Conservation (phyloP, 2,113 vertebrate species). For the Bufo gargarizans region DNA sequence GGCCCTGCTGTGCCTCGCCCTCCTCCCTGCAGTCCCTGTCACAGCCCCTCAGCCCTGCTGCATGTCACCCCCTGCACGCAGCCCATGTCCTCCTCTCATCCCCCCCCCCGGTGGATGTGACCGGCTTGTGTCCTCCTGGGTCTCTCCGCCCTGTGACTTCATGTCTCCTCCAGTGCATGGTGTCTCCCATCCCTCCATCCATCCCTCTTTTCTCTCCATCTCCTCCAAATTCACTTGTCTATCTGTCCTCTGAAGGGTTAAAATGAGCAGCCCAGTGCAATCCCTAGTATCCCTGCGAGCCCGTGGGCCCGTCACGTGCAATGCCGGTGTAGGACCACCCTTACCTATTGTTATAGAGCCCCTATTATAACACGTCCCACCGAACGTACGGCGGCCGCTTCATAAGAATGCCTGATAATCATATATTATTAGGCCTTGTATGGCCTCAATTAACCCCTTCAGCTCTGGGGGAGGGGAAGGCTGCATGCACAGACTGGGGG, state of each 20-base stretch:
- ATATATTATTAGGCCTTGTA: not conserved
- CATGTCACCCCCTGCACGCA: no score
- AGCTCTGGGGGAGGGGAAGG: not conserved
- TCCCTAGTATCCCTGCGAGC: not conserved
- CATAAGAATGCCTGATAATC: not conserved
- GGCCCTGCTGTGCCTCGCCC: not conserved
- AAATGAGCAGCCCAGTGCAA: not conserved
- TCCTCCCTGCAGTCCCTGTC: constrained; percentile 53
- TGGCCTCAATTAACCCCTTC: not conserved
- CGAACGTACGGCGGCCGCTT: not conserved
- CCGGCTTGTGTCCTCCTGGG: not conserved
- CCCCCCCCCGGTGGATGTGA: not conserved
- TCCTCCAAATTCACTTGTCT: not conserved
- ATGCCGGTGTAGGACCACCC: not conserved
- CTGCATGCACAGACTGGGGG: not conserved
- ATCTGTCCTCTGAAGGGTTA: not conserved
- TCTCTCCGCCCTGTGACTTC: constrained; percentile 19
- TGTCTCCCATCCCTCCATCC: not conserved
- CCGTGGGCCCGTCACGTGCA: not conserved
- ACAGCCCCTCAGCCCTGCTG: not conserved
- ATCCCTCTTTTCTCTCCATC: not conserved
- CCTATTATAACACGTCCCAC: not conserved
- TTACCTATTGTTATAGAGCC: not conserved
- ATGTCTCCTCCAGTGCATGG: not conserved
- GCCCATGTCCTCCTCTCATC: constrained; percentile 6